These are phyloP conservation scores for Tenthredo scrophulariae DNA, from an alignment of 2,888 invertebrate species.

Conservation along the genomic window DNA sequence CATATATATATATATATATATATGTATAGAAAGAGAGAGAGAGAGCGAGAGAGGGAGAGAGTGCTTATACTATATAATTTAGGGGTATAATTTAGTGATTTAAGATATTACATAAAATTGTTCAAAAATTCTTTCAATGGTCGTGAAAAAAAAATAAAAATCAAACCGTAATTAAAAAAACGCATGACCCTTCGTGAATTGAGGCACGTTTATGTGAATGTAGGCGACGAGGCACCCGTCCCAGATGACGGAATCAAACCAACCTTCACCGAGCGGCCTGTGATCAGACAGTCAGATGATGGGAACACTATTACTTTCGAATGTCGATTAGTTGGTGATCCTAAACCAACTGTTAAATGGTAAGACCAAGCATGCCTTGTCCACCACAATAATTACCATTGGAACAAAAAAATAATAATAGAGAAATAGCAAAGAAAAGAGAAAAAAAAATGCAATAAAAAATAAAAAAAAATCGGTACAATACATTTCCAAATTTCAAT, in stretches of 20 bases:
- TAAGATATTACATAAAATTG: neutral
- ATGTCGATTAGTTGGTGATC: slow-evolving; percentile 98
- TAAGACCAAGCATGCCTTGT: slow-evolving; percentile 80
- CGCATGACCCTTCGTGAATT: slow-evolving; percentile 65
- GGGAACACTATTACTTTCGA: slow-evolving; percentile 97
- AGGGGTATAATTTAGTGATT: neutral
- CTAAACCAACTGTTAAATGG: slow-evolving; percentile 96
- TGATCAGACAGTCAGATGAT: slow-evolving; percentile 97
- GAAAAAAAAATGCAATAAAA: neutral
- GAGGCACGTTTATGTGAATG: slow-evolving; percentile 75
- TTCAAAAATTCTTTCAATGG: neutral
- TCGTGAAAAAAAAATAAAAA: slow-evolving; percentile 51
- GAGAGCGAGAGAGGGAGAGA: too few species aligned
- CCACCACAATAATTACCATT: neutral
- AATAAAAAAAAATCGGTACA: neutral
- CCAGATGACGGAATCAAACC: slow-evolving; percentile 97
- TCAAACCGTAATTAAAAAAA: neutral
- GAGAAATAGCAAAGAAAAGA: neutral
- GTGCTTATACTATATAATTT: neutral
- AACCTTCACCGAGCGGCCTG: slow-evolving; percentile 98
- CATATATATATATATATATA: too few species aligned
- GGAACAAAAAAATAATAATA: neutral
- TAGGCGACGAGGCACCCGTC: slow-evolving; percentile 97
- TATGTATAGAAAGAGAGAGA: too few species aligned
- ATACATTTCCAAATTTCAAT: slow-evolving; percentile 3